These are phyloP conservation scores for Cairina moschata DNA, from an alignment of 2,113 vertebrate genomes.

Conservation along the genomic window DNA sequence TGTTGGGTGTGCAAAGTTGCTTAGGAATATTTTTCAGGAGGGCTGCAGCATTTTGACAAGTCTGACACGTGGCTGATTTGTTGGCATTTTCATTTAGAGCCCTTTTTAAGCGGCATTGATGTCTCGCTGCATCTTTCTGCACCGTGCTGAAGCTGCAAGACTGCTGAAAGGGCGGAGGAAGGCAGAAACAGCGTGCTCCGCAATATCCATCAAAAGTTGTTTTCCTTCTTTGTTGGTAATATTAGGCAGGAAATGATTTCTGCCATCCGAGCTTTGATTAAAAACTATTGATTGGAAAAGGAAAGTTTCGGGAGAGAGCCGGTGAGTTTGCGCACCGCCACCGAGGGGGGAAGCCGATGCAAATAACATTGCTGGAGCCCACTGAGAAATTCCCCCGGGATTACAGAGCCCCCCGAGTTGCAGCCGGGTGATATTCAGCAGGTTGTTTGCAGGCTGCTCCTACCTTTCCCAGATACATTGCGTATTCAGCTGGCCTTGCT, in stretches of 20 bases:
- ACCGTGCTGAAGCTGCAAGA: fast-evolving
- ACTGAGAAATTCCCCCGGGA: not conserved
- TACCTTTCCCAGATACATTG: not conserved
- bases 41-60: not conserved
- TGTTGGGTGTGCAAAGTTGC: not conserved
- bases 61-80: not conserved
- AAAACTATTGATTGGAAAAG: not conserved
- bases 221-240: no score
- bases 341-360: fast-evolving
- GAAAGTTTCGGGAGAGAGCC: not conserved
- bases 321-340: not conserved
- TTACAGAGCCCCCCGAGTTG: not conserved
- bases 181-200: fast-evolving
- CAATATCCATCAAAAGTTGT: not conserved
- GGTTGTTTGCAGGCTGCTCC: not conserved
- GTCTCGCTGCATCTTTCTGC: not conserved
- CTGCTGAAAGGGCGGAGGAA: not conserved
- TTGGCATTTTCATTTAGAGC: not conserved
- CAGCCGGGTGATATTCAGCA: not conserved
- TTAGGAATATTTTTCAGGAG: not conserved
- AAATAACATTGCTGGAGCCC: not conserved
- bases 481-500: not conserved
- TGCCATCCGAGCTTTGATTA: not conserved
- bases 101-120: not conserved
- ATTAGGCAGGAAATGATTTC: not conserved